Percentiles rank a stretch among this genome's conserved stretches.
Conservation (phyloP, 1,140 invertebrate species). For the Drosophila kikkawai region DNA sequence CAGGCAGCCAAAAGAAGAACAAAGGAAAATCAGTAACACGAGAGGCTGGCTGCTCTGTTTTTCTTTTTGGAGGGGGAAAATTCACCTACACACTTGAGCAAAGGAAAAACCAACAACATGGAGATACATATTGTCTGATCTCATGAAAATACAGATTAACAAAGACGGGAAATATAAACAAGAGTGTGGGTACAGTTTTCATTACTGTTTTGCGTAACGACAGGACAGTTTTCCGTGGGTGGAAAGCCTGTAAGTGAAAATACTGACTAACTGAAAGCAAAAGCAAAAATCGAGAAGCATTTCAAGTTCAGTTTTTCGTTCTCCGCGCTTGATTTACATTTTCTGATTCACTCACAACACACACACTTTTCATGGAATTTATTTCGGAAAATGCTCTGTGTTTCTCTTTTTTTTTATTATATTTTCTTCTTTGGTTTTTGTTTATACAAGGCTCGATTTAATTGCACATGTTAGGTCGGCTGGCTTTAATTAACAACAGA, state of each 20-base stretch:
- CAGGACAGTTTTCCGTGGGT: conserved; percentile 41
- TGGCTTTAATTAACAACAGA: conserved; percentile 35
- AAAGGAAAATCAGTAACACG: conserved; percentile 39
- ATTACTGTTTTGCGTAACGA: conserved; percentile 50
- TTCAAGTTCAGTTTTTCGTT: conserved; percentile 51
- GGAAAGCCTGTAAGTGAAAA: conserved; percentile 11
- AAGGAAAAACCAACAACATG: conserved; percentile 7
- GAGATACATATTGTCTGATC: conserved; percentile 39
- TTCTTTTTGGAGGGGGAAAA: conserved; percentile 11
- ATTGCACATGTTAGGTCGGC: conserved; percentile 29
- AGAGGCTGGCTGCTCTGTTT: conserved; percentile 16
- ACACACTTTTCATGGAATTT: conserved; percentile 34
- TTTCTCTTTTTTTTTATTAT: not conserved
- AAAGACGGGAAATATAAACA: conserved; percentile 27
- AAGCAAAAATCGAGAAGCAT: conserved; percentile 48
- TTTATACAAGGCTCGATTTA: conserved; percentile 35
- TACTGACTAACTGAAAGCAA: conserved; percentile 33
- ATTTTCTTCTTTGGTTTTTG: conserved; percentile 7
- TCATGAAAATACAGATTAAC: conserved; percentile 21
- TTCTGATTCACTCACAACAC: conserved; percentile 5
- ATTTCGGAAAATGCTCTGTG: conserved; percentile 7
- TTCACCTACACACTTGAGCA: conserved; percentile 18
- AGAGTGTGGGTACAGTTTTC: conserved; percentile 39
- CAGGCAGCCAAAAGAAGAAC: conserved; percentile 31
- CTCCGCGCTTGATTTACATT: conserved; percentile 13